Percentiles rank a stretch among this genome's conserved stretches.
These are phyloP conservation scores for Silurus aristotelis DNA, from an alignment of 2,797 vertebrate species.

Conservation along the genomic window DNA sequence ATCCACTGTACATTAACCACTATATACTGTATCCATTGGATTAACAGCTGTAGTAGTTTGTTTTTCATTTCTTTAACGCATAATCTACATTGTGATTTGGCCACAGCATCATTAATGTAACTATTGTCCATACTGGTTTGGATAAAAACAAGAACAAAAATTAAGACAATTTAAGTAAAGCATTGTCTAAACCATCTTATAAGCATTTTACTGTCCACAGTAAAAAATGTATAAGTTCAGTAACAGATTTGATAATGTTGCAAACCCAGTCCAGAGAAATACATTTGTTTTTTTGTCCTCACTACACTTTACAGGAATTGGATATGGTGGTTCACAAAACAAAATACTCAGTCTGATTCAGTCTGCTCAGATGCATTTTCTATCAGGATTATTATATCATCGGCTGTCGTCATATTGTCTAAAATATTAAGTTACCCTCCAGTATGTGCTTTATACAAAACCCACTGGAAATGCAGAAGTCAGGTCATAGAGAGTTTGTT, in stretches of 20 bases:
- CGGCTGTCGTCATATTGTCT: not conserved
- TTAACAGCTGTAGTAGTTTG: not conserved
- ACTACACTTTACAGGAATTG: not conserved
- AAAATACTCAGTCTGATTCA: not conserved
- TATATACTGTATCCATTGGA: no score
- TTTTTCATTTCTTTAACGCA: not conserved
- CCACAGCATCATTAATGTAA: not conserved
- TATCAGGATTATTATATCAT: not conserved
- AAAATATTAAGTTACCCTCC: not conserved
- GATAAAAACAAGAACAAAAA: not conserved
- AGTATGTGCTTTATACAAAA: not conserved
- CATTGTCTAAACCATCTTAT: not conserved
- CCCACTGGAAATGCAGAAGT: not conserved
- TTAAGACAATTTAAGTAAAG: not conserved
- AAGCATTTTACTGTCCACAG: not conserved
- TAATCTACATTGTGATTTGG: not conserved
- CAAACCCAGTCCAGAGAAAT: not conserved
- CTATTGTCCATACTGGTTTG: not conserved
- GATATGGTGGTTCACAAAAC: not conserved
- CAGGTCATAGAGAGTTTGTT: not conserved
- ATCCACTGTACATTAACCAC: not conserved
- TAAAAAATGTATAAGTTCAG: not conserved
- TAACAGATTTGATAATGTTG: not conserved
- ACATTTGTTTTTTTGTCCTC: not conserved
- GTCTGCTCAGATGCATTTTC: not conserved